A percentile compares a stretch with the other conserved stretches of the same genome.
These are phyloP conservation scores for Leptopilina myrica DNA, from an alignment of 2,888 invertebrate genomes.

Conservation along the genomic window DNA sequence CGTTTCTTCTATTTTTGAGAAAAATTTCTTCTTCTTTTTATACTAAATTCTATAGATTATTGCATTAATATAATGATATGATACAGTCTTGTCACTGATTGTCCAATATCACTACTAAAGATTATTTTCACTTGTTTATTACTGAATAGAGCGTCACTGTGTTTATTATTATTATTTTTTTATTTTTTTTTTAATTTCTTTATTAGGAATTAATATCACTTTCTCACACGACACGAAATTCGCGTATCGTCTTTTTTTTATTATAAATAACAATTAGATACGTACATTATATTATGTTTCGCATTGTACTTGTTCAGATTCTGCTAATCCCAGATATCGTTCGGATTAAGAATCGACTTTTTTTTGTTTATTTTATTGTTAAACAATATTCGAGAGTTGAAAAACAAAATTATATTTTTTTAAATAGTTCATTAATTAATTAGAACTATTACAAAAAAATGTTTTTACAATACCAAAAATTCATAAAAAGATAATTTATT, in stretches of 20 bases:
- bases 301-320: slow-evolving; percentile 72
- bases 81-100: slow-evolving; percentile 77
- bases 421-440: too few species aligned
- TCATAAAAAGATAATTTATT: too few species aligned
- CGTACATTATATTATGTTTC: slow-evolving; percentile 70
- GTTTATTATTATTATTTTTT: slow-evolving; percentile 54
- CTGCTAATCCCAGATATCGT: slow-evolving; percentile 39
- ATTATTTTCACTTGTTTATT: slow-evolving; percentile 57
- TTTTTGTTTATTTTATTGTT: not conserved
- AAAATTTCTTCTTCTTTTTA: slow-evolving; percentile 47
- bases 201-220: slow-evolving; percentile 76
- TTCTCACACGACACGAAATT: slow-evolving; percentile 67
- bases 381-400: not conserved
- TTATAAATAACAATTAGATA: slow-evolving; percentile 63
- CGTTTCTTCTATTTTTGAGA: slow-evolving; percentile 46
- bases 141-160: slow-evolving; percentile 51
- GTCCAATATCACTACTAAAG: slow-evolving; percentile 76
- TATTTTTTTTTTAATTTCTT: slow-evolving; percentile 62
- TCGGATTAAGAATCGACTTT: slow-evolving; percentile 22
- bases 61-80: slow-evolving; percentile 75
- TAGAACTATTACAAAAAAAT: too few species aligned
- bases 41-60: slow-evolving; percentile 69
- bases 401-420: too few species aligned
- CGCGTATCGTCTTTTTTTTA: slow-evolving; percentile 56
- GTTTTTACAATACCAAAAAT: too few species aligned